phyloP scores from a whole-genome alignment of 1,140 invertebrate species.

The Psix sp. region DNA sequence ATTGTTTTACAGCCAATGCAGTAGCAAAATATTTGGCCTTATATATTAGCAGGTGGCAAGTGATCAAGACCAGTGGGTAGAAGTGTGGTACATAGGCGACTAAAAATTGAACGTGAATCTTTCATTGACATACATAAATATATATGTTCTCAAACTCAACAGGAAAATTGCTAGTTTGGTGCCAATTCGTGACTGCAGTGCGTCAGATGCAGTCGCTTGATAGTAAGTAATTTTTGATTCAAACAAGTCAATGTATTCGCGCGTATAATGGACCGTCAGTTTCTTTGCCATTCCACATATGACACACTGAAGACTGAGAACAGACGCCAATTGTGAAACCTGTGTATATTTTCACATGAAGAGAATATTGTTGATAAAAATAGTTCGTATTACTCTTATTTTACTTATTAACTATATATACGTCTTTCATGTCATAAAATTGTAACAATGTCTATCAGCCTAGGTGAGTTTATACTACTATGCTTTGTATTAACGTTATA shows the following conservation, averaged over 20 bases:
- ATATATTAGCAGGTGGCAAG: conserved; percentile 35
- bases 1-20: conserved; percentile 40
- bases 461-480: too few species aligned
- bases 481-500: too few species aligned
- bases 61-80: conserved; percentile 37
- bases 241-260: conserved; percentile 17
- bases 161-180: conserved; percentile 49
- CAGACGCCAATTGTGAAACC: conserved; percentile 43
- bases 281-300: conserved; percentile 19
- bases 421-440: too few species aligned
- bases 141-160: conserved; percentile 47
- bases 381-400: too few species aligned
- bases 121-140: conserved; percentile 46
- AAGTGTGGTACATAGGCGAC: conserved; percentile 32
- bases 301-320: conserved; percentile 45
- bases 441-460: too few species aligned
- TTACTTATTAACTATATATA: too few species aligned
- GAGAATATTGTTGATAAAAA: conserved; percentile 26
- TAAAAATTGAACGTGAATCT: conserved; percentile 40
- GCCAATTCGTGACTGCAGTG: conserved; percentile 56
- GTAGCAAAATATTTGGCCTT: conserved; percentile 24
- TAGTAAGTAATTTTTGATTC: conserved; percentile 29
- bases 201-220: conserved; percentile 43
- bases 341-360: conserved; percentile 43
- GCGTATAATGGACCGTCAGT: neutral